Evolutionary conservation across 2,888 invertebrate genomes (phyloP).

Genomic region (Podotricha telesiphe): DNA sequence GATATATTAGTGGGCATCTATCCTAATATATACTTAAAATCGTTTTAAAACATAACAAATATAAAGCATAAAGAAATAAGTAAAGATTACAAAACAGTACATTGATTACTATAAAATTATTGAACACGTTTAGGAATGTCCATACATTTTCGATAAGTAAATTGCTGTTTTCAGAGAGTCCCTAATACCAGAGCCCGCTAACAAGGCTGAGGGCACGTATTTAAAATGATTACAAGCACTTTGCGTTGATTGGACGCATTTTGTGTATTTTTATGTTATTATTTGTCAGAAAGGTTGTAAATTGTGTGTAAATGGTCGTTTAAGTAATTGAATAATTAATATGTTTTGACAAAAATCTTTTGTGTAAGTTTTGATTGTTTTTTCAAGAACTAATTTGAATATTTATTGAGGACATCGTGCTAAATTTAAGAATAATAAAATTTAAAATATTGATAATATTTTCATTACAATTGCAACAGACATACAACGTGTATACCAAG

Average conservation of each 20-base stretch:
- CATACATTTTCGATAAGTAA: constrained; percentile 49
- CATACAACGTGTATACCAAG: too few relatives aligned
- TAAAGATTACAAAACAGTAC: background rate
- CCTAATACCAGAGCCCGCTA: constrained; percentile 26
- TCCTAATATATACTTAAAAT: background rate
- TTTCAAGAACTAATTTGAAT: background rate
- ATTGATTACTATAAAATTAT: constrained; percentile 24
- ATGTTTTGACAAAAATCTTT: constrained; percentile 1
- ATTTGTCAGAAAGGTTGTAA: constrained; percentile 57
- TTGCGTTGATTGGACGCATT: constrained; percentile 74
- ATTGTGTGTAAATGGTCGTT: constrained; percentile 29
- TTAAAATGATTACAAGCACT: constrained; percentile 75
- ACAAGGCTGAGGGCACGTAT: constrained; percentile 57
- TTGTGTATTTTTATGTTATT: constrained; percentile 67
- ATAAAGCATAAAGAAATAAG: constrained; percentile 9
- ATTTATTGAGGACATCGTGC: too few relatives aligned
- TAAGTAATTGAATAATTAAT: constrained; percentile 24
- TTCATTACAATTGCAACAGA: too few relatives aligned
- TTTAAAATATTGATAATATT: too few relatives aligned
- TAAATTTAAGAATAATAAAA: too few relatives aligned
- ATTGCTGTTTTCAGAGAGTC: constrained; percentile 66
- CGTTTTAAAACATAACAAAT: background rate
- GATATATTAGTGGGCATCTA: too few relatives aligned
- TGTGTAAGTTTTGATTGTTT: background rate
- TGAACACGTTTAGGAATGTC: constrained; percentile 35